These are phyloP conservation scores for Scylla paramamosain DNA, from an alignment of 1,140 invertebrate genomes.

Conservation along the genomic window DNA sequence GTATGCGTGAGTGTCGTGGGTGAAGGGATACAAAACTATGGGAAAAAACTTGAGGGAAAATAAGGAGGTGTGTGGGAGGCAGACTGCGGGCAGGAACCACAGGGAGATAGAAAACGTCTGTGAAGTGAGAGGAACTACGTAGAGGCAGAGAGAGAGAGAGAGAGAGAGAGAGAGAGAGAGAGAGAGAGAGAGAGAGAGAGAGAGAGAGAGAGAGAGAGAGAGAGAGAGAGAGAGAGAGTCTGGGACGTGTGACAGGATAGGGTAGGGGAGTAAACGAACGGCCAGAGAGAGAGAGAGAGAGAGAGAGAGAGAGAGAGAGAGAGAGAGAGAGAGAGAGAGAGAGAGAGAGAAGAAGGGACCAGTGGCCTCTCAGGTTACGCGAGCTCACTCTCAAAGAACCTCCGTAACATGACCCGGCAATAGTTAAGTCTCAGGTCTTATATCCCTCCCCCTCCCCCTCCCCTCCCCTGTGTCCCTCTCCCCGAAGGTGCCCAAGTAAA, in stretches of 20 bases:
- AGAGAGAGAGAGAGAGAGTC: slow-evolving; percentile 3
- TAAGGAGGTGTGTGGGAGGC: no score
- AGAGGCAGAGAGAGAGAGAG: no score
- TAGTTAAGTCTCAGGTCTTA: slow-evolving; percentile 14
- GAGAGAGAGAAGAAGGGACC: slow-evolving; percentile 10
- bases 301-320: slow-evolving; percentile 7
- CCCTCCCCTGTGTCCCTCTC: neutral
- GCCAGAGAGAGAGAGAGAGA: no score
- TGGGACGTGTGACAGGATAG: no score
- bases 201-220: slow-evolving; percentile 1
- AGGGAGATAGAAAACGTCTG: no score
- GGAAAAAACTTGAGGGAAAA: no score
- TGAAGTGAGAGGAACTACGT: no score
- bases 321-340: slow-evolving; percentile 20
- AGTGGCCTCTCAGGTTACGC: neutral
- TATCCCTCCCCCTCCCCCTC: neutral
- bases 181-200: slow-evolving; percentile 20
- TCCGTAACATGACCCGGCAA: slow-evolving; percentile 10
- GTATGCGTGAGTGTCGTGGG: no score
- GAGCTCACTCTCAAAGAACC: neutral
- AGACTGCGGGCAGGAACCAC: no score
- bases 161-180: slow-evolving; percentile 8
- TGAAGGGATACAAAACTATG: no score
- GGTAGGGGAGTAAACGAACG: no score
- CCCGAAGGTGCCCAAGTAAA: slow-evolving; percentile 3